These are phyloP conservation scores for Cydia splendana DNA, from an alignment of 1,140 invertebrate species.

Conservation along the genomic window DNA sequence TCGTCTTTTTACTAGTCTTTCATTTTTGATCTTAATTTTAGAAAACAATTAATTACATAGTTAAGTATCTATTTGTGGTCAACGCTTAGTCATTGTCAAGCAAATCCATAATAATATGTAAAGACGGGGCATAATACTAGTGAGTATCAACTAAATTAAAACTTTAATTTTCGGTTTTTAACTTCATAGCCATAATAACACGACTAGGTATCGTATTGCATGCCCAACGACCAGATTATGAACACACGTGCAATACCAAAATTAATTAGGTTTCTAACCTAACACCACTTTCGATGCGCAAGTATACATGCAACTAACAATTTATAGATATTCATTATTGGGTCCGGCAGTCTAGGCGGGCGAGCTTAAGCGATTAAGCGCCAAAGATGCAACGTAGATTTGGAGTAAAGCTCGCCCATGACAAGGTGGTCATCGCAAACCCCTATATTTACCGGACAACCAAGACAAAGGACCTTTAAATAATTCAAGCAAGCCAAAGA, in stretches of 20 bases:
- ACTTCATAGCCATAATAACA: too few species aligned
- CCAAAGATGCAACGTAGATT: conserved; percentile 75
- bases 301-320: conserved; percentile 46
- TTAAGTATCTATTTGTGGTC: too few species aligned
- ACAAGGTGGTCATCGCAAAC: conserved; percentile 76
- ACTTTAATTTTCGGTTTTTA: too few species aligned
- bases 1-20: too few species aligned
- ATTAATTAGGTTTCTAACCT: not conserved
- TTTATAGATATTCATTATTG: conserved; percentile 69
- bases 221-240: not conserved
- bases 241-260: not conserved
- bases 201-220: too few species aligned
- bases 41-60: too few species aligned
- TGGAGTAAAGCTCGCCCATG: conserved; percentile 67
- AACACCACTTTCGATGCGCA: conserved; percentile 40
- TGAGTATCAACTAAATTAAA: too few species aligned
- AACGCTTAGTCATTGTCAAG: too few species aligned
- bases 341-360: conserved; percentile 53
- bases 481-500: conserved; percentile 72
- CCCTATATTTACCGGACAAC: conserved; percentile 69
- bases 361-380: conserved; percentile 71
- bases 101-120: too few species aligned
- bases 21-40: too few species aligned
- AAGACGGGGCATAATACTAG: too few species aligned
- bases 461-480: conserved; percentile 75